These are phyloP conservation scores for Amphilophus citrinellus DNA, from an alignment of 2,113 vertebrate species.

Conservation along the genomic window DNA sequence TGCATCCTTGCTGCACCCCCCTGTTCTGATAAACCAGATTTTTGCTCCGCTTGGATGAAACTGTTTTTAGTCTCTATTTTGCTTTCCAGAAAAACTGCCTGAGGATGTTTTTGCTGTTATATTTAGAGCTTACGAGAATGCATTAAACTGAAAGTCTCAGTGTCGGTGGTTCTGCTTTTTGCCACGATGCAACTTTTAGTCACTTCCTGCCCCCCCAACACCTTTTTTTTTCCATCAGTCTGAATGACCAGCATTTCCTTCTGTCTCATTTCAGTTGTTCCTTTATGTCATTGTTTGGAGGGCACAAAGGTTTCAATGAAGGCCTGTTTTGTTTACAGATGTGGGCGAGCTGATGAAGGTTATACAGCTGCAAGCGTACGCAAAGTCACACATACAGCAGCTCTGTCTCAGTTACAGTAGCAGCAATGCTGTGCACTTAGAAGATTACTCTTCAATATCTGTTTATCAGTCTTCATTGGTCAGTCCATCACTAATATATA, in stretches of 20 bases:
- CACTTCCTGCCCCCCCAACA: background rate
- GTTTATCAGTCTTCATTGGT: background rate
- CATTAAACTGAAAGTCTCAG: slow-evolving; percentile 9
- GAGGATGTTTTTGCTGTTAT: no score
- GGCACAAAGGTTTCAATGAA: accelerated
- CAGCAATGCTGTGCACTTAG: background rate
- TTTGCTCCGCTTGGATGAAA: background rate
- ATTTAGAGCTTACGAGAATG: no score
- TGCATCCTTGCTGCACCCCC: no score
- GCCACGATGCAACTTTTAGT: background rate
- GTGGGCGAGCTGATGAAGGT: no score
- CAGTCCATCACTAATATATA: background rate
- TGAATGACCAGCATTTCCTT: background rate
- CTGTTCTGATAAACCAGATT: no score
- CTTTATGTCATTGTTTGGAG: background rate
- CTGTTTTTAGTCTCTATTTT: background rate
- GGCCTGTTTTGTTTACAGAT: background rate
- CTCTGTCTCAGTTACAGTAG: background rate
- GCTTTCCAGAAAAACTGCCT: no score
- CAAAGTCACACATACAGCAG: background rate
- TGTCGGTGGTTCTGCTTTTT: background rate
- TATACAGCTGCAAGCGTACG: no score
- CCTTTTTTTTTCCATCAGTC: background rate
- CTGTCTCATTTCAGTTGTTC: accelerated
- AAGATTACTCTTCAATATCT: background rate